Evolutionary conservation across 2,113 vertebrate species (phyloP), one percentile per base, ranked within the genome.

Genomic region (Nibea albiflora): DNA sequence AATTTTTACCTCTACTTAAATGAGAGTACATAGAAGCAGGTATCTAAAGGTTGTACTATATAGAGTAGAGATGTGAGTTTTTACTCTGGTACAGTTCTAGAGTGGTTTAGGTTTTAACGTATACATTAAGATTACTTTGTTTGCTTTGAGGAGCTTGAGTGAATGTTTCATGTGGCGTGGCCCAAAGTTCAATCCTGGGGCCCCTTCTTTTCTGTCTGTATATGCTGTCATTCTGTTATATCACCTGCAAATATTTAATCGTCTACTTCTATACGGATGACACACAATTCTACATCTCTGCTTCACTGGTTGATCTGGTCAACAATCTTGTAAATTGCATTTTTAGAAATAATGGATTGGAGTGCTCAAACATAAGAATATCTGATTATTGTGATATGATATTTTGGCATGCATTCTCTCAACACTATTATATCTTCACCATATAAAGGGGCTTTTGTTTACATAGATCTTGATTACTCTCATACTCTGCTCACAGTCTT

Each of bases 81-180:
- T 8, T 2, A 52, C 11, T 24, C 3, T 49, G 24, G 35, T n/a
- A 11, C 39, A 26, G 16, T 20, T 28, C 11, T 44, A 26, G 47
- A 35, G 6, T 50, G 28, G 17, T 56, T 76, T 22, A 16, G 14
- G 46, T 28, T 16, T 61, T 11, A 60, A 1, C 17, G 2, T 19
- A 67, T 42, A 60, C 15, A 50, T 68, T 11, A 54, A 31, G 22
- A 68, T 11, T 5, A 26, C 3, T 56, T 68, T 76, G 53, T 56
- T 73, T 76, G 7, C 49, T 2, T 73, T 11, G 1, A 6, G 44
- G 16, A 58, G 50, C 62, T 76, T 42, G 7, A 68, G 15, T 28
- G 24, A 62, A 35, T 53, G 24, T 78, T 49, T 85, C 8, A 52
- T 35, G 28, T 49, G 50, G 61, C 76, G 46, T 58, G 19, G 62